These are phyloP conservation scores for Parnassius mnemosyne DNA, from an alignment of 2,888 invertebrate species.

Conservation along the genomic window DNA sequence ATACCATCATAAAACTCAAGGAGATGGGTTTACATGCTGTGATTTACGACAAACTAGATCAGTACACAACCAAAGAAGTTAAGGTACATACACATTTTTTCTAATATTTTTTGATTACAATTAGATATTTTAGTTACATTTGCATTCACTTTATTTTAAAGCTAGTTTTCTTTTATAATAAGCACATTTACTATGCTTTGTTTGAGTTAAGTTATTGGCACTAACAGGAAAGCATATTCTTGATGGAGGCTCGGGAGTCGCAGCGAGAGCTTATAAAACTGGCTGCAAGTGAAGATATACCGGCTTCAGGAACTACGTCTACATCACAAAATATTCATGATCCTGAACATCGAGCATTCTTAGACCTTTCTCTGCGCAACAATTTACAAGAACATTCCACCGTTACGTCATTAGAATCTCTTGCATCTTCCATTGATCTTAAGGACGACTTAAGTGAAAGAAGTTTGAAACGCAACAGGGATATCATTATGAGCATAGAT, in stretches of 20 bases:
- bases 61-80: conserved; percentile 84
- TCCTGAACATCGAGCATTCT: conserved; percentile 38
- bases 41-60: conserved; percentile 96
- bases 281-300: conserved; percentile 49
- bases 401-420: conserved; percentile 80
- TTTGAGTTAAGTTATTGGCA: conserved; percentile 31
- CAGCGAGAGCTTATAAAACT: conserved; percentile 82
- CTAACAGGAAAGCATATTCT: conserved; percentile 88
- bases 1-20: conserved; percentile 91
- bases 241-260: conserved; percentile 88
- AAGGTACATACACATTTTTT: conserved; percentile 62
- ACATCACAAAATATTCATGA: conserved; percentile 31
- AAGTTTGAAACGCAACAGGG: conserved; percentile 51
- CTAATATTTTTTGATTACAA: background rate
- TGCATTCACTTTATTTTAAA: background rate
- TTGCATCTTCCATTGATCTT: conserved; percentile 62
- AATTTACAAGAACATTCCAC: conserved; percentile 60
- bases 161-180: conserved; percentile 1
- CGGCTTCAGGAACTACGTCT: conserved; percentile 35
- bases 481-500: conserved; percentile 46
- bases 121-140: background rate
- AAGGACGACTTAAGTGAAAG: conserved; percentile 45
- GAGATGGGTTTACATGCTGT: conserved; percentile 95
- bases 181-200: conserved; percentile 10
- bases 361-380: conserved; percentile 53